Conservation (phyloP, 64 coral and sea anemone genomes). For the Anthopleura sola region DNA sequence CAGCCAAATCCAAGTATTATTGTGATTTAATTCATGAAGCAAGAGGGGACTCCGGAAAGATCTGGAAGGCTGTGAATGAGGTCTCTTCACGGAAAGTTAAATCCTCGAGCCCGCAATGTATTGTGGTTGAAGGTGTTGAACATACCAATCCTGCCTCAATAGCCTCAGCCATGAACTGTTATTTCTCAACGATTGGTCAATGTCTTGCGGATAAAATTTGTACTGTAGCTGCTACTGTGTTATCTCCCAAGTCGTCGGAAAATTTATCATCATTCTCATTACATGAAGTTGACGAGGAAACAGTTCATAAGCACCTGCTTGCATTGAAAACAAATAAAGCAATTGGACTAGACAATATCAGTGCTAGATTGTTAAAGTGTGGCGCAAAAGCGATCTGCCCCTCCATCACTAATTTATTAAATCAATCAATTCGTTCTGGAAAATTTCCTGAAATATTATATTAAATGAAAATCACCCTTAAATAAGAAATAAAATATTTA, state of each 20-base stretch:
- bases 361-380: conserved; percentile 47
- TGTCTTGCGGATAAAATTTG: conserved; percentile 45
- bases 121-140: conserved; percentile 39
- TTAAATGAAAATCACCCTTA: too few relatives aligned
- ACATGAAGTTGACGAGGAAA: conserved; percentile 51
- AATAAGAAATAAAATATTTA: too few relatives aligned
- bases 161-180: conserved; percentile 43
- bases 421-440: conserved; percentile 53
- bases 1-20: conserved; percentile 55
- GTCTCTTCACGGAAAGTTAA: conserved; percentile 22
- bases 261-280: conserved; percentile 38
- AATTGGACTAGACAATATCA: conserved; percentile 50
- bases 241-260: conserved; percentile 12
- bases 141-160: conserved; percentile 42
- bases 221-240: conserved; percentile 20
- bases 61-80: conserved; percentile 44
- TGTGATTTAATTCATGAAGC: conserved; percentile 29
- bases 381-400: conserved; percentile 25
- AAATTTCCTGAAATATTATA: conserved; percentile 48
- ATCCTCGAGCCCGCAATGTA: neutral
- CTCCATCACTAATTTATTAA: conserved; percentile 41
- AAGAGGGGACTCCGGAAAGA: conserved; percentile 18
- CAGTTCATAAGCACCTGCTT: conserved; percentile 48
- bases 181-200: conserved; percentile 56
- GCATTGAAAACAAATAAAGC: conserved; percentile 62